Base-by-base conservation (phyloP, 2,888 invertebrate species). In the Eupsilia transversa region DNA sequence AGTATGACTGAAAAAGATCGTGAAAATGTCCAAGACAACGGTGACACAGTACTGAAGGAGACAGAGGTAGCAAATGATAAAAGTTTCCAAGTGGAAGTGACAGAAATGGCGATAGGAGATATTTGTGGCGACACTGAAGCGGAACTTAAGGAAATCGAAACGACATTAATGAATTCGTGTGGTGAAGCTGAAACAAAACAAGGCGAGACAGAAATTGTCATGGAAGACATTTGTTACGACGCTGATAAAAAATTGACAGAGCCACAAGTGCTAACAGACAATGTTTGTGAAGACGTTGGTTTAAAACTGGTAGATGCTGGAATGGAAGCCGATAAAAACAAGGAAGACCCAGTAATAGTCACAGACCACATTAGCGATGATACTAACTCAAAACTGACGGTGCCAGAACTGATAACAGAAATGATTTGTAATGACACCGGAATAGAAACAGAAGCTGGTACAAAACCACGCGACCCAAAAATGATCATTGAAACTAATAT, bases 191-290 rank as follows among this genome's bases (percentile, higher is more conserved):
- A 72, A 30, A 41, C 6, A 41, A 60, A 46, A 14, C 23, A n/a
- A 6, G 27, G 17, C 33, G 41, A 43, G 20, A 33, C 27, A 33
- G 30, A 49, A 49, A 14, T 49, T 1, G 0, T 38, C 14, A 52
- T 20, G 10, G 33, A 79, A 43, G n/a, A 23, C 14, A 33, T 30
- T 73, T n/a, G 12, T 73, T 49, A n/a, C 27, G n/a, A 27, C 10
- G 1, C 23, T 41, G 27, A 60, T 43, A 68, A 12, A 35, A 30
- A 23, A 49, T 17, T 33, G 33, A 12, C 33, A 33, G 23, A 66
- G 7, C 7, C 46, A 57, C 17, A 65, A 17, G 49, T 23, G 17
- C 7, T 4, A 4, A 17, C 33, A 57, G 59, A 43, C 6, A 59
- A 43, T 57, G 23, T 41, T 33, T 38, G 33, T 66, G 38, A 57